Percentiles rank a stretch among this genome's conserved stretches.
phyloP scores from a whole-genome alignment of 2,113 vertebrate genomes.

The Trachemys scripta region DNA sequence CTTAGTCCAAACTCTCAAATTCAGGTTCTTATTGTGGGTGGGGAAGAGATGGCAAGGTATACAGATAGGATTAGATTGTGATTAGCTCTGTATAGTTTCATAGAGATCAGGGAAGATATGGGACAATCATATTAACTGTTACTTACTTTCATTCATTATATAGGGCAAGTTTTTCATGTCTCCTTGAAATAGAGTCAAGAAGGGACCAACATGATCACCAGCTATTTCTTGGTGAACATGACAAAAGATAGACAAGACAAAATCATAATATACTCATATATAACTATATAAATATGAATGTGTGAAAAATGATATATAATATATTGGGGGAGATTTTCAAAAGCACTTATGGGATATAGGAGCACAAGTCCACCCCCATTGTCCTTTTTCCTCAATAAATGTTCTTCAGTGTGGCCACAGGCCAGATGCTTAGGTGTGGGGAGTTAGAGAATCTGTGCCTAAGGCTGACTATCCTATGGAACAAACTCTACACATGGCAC shows the following conservation, averaged over 20 bases:
- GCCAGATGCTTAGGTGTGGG: not conserved
- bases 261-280: not conserved
- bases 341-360: not conserved
- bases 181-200: not conserved
- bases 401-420: not conserved
- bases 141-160: not conserved
- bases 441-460: not conserved
- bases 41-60: not conserved
- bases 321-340: not conserved
- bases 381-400: not conserved
- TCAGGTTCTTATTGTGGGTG: not conserved
- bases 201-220: not conserved
- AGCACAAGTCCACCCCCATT: not conserved
- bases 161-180: not conserved
- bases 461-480: rapidly evolving
- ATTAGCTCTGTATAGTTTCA: not conserved
- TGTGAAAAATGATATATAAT: not conserved
- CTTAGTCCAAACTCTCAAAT: not conserved
- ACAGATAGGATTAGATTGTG: not conserved
- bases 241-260: not conserved
- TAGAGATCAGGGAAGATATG: not conserved
- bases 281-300: not conserved
- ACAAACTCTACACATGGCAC: not conserved
- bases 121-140: not conserved
- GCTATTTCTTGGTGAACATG: not conserved